These are phyloP conservation scores for Chelon labrosus DNA, from an alignment of 2,797 vertebrate genomes.

Conservation along the genomic window DNA sequence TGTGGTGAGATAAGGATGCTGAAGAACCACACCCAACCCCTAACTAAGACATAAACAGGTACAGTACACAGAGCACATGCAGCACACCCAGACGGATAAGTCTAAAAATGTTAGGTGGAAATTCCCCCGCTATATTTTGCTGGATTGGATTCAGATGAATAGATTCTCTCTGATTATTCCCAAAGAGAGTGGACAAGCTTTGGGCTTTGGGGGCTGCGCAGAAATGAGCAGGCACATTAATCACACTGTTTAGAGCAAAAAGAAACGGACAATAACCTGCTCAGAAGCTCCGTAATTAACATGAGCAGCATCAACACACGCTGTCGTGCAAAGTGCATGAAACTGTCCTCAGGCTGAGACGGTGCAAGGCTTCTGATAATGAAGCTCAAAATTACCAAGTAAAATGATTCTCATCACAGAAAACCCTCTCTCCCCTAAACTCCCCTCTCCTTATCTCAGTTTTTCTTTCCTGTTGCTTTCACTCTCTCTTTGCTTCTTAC, in stretches of 20 bases:
- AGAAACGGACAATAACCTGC: conserved; percentile 61
- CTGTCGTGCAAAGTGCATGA: conserved; percentile 34
- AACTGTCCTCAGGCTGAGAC: conserved; percentile 50
- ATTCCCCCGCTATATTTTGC: conserved; percentile 25
- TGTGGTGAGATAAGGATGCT: conserved; percentile 72
- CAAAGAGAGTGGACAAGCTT: conserved; percentile 46
- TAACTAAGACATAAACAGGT: conserved; percentile 55
- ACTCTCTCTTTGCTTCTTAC: conserved; percentile 28
- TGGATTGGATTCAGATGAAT: conserved; percentile 56
- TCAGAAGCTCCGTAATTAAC: conserved; percentile 43
- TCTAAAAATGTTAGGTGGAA: conserved; percentile 26
- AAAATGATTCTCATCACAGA: conserved; percentile 57
- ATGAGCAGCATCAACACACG: conserved; percentile 39
- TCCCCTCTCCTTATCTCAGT: conserved; percentile 31
- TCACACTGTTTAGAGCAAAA: conserved; percentile 57
- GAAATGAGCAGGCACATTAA: conserved; percentile 57
- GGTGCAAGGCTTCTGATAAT: conserved; percentile 39
- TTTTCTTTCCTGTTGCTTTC: conserved; percentile 36
- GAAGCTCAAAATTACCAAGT: conserved; percentile 57
- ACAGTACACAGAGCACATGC: conserved; percentile 10
- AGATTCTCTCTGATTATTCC: conserved; percentile 46
- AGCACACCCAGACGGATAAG: conserved; percentile 15
- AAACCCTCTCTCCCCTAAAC: conserved; percentile 39
- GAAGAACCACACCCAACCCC: conserved; percentile 65
- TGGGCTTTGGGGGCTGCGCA: conserved; percentile 17